Base-by-base conservation (phyloP, 2,797 vertebrate genomes). In the Myripristis murdjan region DNA sequence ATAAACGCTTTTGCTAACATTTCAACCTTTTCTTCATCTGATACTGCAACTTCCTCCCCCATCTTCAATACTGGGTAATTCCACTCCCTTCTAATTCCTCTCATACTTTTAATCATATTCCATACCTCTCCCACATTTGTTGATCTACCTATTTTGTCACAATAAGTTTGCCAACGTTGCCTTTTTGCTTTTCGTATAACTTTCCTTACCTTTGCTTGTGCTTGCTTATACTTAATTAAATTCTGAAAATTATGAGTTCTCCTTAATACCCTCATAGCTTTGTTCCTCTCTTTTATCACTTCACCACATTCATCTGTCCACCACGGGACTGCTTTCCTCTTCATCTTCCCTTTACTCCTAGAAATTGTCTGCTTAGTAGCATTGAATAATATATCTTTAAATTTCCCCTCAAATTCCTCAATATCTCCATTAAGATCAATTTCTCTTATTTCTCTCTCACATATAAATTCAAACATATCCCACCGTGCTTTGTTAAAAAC, bases 21-120 rank as follows among this genome's bases (percentile, higher is more conserved):
- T 23, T 62, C 39, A 11, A 47, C 11, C 35, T 70, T 62, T 15
- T 62, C 58, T 24, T 5, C 6, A 14, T 52, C 18, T 23, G 23
- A 16, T 16, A 28, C 23, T 7, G 35, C 57, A n/a, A n/a, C n/a
- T n/a, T n/a, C 26, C 1, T 39, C 15, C 8, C n/a, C 41, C 23
- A 20, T n/a, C 43, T 15, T 31, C n/a, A 66, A 16, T 7, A 46
- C 43, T 46, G 20, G 41, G 52, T 57, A 33, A 6, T 35, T 5
- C 52, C 52, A 57, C 24, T 67, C 39, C 5, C 43, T 55, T 31
- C 39, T 64, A 6, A 37, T 16, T 10, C 49, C 37, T 7, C 24
- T 18, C 49, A 54, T 64, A 18, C 15, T 53, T 35, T 43, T 64
- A 6, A 54, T 43, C 62, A 64, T 64, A 6, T 46, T 44, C 60